Evolutionary conservation across 2,113 vertebrate genomes (phyloP).

Genomic region (Etia nguti): DNA sequence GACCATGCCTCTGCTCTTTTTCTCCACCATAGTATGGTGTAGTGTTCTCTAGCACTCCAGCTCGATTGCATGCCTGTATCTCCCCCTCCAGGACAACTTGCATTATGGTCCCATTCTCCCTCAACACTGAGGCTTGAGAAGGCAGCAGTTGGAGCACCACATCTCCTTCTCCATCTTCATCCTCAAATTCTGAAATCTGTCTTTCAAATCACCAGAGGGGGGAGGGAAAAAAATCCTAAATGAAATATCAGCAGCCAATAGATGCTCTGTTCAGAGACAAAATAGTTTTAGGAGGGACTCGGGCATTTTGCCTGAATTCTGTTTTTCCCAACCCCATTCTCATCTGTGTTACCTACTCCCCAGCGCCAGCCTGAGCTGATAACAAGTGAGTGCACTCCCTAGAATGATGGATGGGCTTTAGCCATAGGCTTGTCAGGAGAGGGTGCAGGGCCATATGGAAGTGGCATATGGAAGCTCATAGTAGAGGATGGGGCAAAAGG

Average conservation of each 20-base stretch:
- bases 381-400: conserved; percentile 72
- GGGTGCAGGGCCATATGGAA: conserved; percentile 79
- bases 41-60: conserved; percentile 26
- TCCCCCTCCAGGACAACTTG: conserved; percentile 78
- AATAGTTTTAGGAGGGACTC: conserved; percentile 29
- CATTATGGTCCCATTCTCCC: conserved; percentile 55
- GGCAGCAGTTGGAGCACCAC: neutral
- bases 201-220: conserved; percentile 29
- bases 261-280: conserved; percentile 36
- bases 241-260: conserved; percentile 31
- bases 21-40: neutral
- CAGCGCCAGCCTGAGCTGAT: conserved; percentile 68
- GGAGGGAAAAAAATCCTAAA: neutral
- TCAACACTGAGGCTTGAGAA: conserved; percentile 7
- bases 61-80: conserved; percentile 73
- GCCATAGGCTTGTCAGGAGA: conserved; percentile 74
- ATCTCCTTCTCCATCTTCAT: conserved; percentile 25
- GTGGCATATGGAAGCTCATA: conserved; percentile 78
- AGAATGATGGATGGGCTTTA: conserved; percentile 75
- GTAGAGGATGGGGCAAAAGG: conserved; percentile 69
- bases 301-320: conserved; percentile 54
- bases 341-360: conserved; percentile 50
- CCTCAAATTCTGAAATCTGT: conserved; percentile 28
- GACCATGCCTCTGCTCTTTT: conserved; percentile 14
- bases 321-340: conserved; percentile 45